Evolutionary conservation across 1,140 invertebrate genomes (phyloP), one percentile per base, ranked within the genome.

Genomic region (Drosophila grimshawi): DNA sequence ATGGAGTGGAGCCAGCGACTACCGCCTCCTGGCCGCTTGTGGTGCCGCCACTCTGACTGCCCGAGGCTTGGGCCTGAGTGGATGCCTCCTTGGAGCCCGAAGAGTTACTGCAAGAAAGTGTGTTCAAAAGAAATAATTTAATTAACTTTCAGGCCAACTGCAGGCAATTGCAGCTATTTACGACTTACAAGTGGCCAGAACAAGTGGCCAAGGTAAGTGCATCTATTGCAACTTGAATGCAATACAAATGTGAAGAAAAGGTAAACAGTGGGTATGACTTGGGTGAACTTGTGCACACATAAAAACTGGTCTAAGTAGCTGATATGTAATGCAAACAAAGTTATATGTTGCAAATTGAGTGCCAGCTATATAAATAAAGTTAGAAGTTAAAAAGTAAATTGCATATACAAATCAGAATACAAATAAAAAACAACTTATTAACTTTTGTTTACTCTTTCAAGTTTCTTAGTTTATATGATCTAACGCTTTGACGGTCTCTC

Each of bases 61-160:
- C 89, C 5, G 81, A 78, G 5, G 81, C 77, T 66, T 78, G 85
- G 1, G 91, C 83, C 61, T 75, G 85, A 3, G 91, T 92, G 11
- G 91, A 90, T 3, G 91, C 83, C 78, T 92, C 92, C 78, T 92
- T 92, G 39, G 92, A 92, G 46, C 92, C 92, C 8, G 92, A 92
- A 46, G 89, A 91, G 72, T 92, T 92, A 65, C 91, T 92, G 77
- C 5, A 56, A 88, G 69, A 45, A 72, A 70, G 60, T 51, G 30
- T 11, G 37, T 45, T 33, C 4, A 35, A 51, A 43, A 53, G 53
- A 30, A 59, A 73, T 80, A 80, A 88, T 82, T 80, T 80, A 53
- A 71, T 70, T 49, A 60, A 59, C 43, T 43, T 41, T 43, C 5
- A 52, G 56, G 8, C 37, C 27, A 45, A 76, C 70, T 86, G 68